Base-by-base conservation (phyloP, 1,140 invertebrate genomes). In the Cherax destructor region DNA sequence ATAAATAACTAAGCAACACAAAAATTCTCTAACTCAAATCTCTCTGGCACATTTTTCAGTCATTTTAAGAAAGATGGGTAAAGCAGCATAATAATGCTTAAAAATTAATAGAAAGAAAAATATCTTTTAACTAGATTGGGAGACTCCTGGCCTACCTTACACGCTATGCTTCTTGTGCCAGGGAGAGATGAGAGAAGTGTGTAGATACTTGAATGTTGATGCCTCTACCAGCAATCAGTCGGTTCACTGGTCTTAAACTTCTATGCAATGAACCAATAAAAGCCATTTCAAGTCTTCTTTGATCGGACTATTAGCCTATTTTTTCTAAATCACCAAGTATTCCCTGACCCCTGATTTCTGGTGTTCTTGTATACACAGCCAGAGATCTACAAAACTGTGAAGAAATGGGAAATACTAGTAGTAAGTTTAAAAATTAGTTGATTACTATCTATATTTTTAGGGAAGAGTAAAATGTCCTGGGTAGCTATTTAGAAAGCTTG, bases 131-230 rank as follows among this genome's bases (percentile, higher is more conserved):
- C 52, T 18, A 50, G 69, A 11, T 56, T 56, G 52, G 52, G 6
- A 77, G 56, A 88, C 80, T 77, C 79, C 24, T 59, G 72, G 79
- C 77, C 84, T 86, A 91, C 89, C 89, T 91, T 91, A 69, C 76
- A 85, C 24, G 76, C 83, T 52, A 91, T 10, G 83, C 89, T 83
- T 65, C 89, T 30, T 79, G 76, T 85, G 74, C 89, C 89, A 86
- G 89, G 89, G 76, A 91, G 83, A 50, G 80, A 84, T 30, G 89
- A 83, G 72, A 77, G 83, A 47, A 65, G 83, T 21, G 83, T 85
- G 74, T 41, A 65, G 47, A 85, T 49, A 87, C 49, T 77, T 47
- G 21, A 18, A 79, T 13, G 24, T 41, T 30, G 78, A 61, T 72
- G 79, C 65, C 79, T 81, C 65, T 88, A 50, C 78, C 78, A 18